These are phyloP conservation scores for Neria commutata DNA, from an alignment of 2,888 invertebrate genomes.

Conservation along the genomic window DNA sequence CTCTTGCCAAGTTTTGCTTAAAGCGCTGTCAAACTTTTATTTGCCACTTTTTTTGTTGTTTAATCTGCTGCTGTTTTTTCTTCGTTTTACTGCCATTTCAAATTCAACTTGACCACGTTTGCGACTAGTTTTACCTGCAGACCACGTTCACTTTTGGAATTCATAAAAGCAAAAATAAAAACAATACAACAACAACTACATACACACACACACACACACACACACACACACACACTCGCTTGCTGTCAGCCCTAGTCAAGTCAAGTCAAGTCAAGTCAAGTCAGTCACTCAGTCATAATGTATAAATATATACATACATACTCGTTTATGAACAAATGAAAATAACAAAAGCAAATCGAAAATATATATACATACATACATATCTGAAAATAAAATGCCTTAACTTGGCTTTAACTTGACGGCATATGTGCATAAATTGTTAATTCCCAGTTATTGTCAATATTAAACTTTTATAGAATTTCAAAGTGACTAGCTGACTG, in stretches of 20 bases:
- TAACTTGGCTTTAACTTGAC: background rate
- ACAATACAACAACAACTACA: background rate
- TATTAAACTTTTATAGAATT: background rate
- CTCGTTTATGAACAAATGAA: too few relatives aligned
- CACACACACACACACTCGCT: too few relatives aligned
- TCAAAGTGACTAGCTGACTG: too few relatives aligned
- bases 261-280: background rate
- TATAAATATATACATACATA: too few relatives aligned
- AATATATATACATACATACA: too few relatives aligned
- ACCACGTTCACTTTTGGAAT: slow-evolving; percentile 23
- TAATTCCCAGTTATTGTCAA: background rate
- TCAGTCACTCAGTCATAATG: too few relatives aligned
- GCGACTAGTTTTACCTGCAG: slow-evolving; percentile 13
- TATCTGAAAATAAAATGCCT: too few relatives aligned
- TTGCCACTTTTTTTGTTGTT: background rate
- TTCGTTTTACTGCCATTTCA: slow-evolving; percentile 4
- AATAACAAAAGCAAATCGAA: too few relatives aligned
- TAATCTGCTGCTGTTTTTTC: background rate
- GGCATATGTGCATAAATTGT: background rate
- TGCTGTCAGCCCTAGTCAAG: background rate
- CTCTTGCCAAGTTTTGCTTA: slow-evolving; percentile 10
- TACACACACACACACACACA: too few relatives aligned
- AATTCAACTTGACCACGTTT: background rate
- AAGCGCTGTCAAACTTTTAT: slow-evolving; percentile 1
- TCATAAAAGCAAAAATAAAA: slow-evolving; percentile 13